phyloP scores from a whole-genome alignment of 2,797 vertebrate genomes.

The Propithecus deckenii region DNA sequence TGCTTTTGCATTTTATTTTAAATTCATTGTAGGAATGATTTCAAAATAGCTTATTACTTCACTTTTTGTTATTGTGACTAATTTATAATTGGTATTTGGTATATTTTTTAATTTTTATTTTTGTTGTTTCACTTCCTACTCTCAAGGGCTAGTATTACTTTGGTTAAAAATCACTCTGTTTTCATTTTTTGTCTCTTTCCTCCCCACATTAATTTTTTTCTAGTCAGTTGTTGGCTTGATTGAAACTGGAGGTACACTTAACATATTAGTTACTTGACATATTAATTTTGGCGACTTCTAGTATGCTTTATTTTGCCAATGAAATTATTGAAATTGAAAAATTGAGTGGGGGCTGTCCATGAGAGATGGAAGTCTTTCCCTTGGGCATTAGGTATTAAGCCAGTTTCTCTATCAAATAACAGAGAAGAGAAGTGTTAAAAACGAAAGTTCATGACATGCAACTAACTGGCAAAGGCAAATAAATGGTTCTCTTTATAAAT shows the following conservation, averaged over 20 bases:
- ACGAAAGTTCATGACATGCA: background rate
- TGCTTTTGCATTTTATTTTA: constrained; percentile 7
- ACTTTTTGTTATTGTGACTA: constrained; percentile 63
- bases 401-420: constrained; percentile 12
- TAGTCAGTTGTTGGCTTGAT: background rate
- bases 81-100: constrained; percentile 46
- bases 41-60: constrained; percentile 69
- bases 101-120: background rate
- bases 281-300: constrained; percentile 76
- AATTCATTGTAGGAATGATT: constrained; percentile 64
- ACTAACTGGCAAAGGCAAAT: background rate
- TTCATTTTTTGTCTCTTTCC: constrained; percentile 73
- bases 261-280: constrained; percentile 59
- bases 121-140: constrained; percentile 41
- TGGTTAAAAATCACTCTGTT: constrained; percentile 71
- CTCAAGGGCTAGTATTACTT: constrained; percentile 50
- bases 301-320: constrained; percentile 76
- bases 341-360: background rate
- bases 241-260: constrained; percentile 44
- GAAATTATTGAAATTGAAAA: constrained; percentile 75
- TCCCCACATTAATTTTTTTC: constrained; percentile 51
- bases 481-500: constrained; percentile 13
- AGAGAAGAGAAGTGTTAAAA: constrained; percentile 40
- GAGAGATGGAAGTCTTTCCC: background rate
- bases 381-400: background rate